Evolutionary conservation across 1,140 invertebrate species (phyloP).

Genomic region (Pogonomyrmex barbatus): DNA sequence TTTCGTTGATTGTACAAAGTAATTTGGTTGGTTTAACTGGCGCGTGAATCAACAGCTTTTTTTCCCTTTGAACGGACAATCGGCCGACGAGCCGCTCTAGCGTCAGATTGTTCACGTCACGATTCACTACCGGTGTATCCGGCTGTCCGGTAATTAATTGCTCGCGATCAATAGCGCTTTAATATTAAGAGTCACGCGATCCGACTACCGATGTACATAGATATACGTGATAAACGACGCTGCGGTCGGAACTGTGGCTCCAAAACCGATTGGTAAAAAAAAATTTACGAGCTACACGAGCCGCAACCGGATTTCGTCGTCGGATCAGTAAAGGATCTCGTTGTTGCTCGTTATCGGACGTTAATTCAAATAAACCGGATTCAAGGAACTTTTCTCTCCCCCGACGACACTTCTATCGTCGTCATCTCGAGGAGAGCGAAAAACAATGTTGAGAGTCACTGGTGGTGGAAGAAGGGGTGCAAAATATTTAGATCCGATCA

Average conservation of each 20-base stretch:
- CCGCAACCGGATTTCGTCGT: neutral
- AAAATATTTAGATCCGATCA: slow-evolving; percentile 83
- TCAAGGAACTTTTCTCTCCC: neutral
- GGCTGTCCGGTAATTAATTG: slow-evolving; percentile 72
- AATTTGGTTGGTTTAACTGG: slow-evolving; percentile 76
- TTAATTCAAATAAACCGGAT: neutral
- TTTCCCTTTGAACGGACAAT: slow-evolving; percentile 67
- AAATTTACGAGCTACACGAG: slow-evolving; percentile 39
- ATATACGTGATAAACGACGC: slow-evolving; percentile 63
- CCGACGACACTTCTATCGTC: neutral
- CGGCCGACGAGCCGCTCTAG: slow-evolving; percentile 58
- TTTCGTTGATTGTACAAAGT: slow-evolving; percentile 77
- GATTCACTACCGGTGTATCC: slow-evolving; percentile 57
- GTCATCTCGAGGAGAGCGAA: neutral
- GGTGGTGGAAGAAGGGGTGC: slow-evolving; percentile 73
- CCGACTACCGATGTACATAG: slow-evolving; percentile 30
- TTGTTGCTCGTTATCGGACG: neutral
- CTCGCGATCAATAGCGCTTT: slow-evolving; percentile 74
- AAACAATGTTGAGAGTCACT: slow-evolving; percentile 61
- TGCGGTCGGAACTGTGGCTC: slow-evolving; percentile 27
- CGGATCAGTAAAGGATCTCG: too few relatives aligned
- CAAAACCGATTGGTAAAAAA: slow-evolving; percentile 25
- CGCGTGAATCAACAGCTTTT: slow-evolving; percentile 74
- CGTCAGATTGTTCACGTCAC: slow-evolving; percentile 71
- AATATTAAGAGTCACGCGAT: slow-evolving; percentile 75